Percentiles rank a stretch among this genome's conserved stretches.
phyloP scores from a whole-genome alignment of 2,113 vertebrate species.

The Campylomormyrus tamandua region DNA sequence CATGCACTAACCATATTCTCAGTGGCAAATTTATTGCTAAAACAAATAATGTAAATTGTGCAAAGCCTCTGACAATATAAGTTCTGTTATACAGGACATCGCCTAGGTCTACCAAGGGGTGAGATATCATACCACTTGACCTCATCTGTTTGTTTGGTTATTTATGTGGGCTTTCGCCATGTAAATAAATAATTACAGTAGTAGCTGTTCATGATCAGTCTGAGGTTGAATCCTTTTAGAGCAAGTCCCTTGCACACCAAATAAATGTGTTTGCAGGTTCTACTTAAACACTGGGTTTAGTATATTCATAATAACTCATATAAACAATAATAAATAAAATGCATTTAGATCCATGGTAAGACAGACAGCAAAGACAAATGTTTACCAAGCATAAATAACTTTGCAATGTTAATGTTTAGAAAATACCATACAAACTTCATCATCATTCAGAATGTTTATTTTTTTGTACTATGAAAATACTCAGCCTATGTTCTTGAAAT shows the following conservation, averaged over 20 bases:
- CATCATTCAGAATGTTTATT: not conserved
- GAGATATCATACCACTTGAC: not conserved
- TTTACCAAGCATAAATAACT: slow-evolving; percentile 2
- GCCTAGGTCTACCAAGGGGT: not conserved
- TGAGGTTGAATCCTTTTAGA: not conserved
- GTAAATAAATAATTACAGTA: slow-evolving; percentile 19
- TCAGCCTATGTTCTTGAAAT: not conserved
- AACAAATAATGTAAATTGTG: not conserved
- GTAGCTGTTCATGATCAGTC: slow-evolving; percentile 9
- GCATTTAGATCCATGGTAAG: not conserved
- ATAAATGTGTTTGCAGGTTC: not conserved
- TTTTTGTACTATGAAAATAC: not conserved
- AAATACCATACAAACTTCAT: not conserved
- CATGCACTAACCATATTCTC: not conserved
- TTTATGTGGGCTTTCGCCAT: not conserved
- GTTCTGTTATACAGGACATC: not conserved
- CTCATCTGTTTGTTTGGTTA: not conserved
- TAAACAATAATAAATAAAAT: slow-evolving; percentile 14
- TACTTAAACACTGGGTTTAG: not conserved
- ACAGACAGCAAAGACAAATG: slow-evolving; percentile 9
- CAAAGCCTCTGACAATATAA: not conserved
- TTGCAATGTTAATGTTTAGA: not conserved
- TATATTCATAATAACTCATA: not conserved
- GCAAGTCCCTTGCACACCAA: not conserved
- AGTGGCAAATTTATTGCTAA: not conserved